A percentile compares a stretch with the other conserved stretches of the same genome.
Evolutionary conservation across 2,113 vertebrate genomes (phyloP).

Genomic region (Brienomyrus longianalis): DNA sequence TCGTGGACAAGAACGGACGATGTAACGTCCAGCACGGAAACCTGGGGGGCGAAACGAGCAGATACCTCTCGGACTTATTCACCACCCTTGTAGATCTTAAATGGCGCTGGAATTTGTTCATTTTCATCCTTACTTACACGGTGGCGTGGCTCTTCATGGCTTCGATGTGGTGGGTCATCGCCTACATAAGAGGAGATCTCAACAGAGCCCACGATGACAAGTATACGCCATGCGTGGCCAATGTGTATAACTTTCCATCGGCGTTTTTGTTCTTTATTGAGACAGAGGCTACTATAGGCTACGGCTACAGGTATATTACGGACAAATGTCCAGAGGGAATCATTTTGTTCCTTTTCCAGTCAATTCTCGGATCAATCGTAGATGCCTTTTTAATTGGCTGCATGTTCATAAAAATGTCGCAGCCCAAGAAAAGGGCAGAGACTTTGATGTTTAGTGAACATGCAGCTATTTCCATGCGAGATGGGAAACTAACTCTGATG

Average conservation of each 20-base stretch:
- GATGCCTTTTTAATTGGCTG: constrained; percentile 97
- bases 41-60: constrained; percentile 91
- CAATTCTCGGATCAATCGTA: constrained; percentile 94
- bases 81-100: constrained; percentile 97
- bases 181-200: constrained; percentile 91
- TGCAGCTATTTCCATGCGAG: constrained; percentile 92
- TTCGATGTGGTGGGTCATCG: constrained; percentile 97
- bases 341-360: constrained; percentile 97
- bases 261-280: constrained; percentile 98
- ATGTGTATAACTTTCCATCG: constrained; percentile 97
- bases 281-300: constrained; percentile 96
- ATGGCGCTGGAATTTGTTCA: constrained; percentile 98
- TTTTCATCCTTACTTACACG: constrained; percentile 97
- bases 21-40: constrained; percentile 99
- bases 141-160: constrained; percentile 99
- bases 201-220: constrained; percentile 82
- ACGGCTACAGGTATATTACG: constrained; percentile 95
- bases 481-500: constrained; percentile 96
- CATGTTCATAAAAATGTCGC: constrained; percentile 99
- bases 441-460: constrained; percentile 97
- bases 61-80: constrained; percentile 96
- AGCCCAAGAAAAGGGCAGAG: constrained; percentile 96
- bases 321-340: constrained; percentile 98
- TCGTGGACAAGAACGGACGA: constrained; percentile 98
- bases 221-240: constrained; percentile 96